Percentiles rank a stretch among this genome's conserved stretches.
These are phyloP conservation scores for Tillus elongatus DNA, from an alignment of 2,888 invertebrate species.

Conservation along the genomic window DNA sequence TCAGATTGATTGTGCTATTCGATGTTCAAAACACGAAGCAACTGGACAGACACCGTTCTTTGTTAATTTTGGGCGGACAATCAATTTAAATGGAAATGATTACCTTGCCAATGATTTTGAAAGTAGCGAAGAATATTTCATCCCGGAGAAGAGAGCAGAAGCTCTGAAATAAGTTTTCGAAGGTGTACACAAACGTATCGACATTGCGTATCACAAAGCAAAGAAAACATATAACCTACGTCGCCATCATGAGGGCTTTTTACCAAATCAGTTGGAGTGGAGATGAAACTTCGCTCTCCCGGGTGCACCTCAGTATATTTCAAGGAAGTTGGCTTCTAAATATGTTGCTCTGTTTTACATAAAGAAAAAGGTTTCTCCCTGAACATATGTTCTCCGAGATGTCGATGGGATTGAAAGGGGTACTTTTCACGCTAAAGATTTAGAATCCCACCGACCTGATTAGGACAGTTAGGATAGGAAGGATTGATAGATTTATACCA, in stretches of 20 bases:
- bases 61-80: constrained; percentile 18
- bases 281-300: constrained; percentile 8
- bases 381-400: constrained; percentile 7
- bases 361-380: constrained; percentile 8
- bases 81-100: constrained; percentile 12
- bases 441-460: constrained; percentile 7
- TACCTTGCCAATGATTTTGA: constrained; percentile 5
- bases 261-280: constrained; percentile 7
- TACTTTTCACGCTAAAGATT: constrained; percentile 9
- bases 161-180: too few relatives aligned
- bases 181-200: too few relatives aligned
- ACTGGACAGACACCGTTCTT: constrained; percentile 17
- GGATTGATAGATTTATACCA: too few relatives aligned
- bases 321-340: constrained; percentile 9
- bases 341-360: constrained; percentile 8
- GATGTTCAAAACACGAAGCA: constrained; percentile 19
- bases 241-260: constrained; percentile 6
- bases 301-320: constrained; percentile 7
- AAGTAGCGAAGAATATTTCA: too few relatives aligned
- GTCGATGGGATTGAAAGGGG: constrained; percentile 4
- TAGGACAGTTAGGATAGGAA: not conserved
- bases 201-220: too few relatives aligned
- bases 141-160: too few relatives aligned
- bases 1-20: constrained; percentile 18
- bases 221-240: too few relatives aligned